Conservation (phyloP, 2,797 vertebrate species). For the Neopelma chrysocephalum region DNA sequence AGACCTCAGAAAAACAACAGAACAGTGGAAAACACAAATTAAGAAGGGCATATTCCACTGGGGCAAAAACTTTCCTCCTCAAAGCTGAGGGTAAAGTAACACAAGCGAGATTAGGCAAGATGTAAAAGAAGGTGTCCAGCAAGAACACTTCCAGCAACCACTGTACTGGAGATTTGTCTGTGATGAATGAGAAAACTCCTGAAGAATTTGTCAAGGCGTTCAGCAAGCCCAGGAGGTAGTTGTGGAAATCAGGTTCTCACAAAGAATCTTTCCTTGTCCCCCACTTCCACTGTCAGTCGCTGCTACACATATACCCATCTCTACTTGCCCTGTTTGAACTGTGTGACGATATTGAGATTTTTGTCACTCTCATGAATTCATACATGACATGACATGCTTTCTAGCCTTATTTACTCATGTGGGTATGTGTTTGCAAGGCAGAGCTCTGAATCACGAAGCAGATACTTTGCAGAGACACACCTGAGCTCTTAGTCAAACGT, state of each 20-base stretch:
- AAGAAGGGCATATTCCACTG: neutral
- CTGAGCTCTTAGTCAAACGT: neutral
- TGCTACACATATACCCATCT: neutral
- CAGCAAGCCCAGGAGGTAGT: neutral
- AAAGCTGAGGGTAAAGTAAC: neutral
- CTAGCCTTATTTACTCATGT: neutral
- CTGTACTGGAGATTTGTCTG: neutral
- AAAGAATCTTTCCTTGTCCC: neutral
- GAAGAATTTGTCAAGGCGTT: neutral
- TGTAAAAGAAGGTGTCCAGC: neutral
- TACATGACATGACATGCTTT: neutral
- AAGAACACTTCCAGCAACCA: neutral
- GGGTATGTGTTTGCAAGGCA: neutral
- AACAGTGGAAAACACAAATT: neutral
- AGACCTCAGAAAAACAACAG: neutral
- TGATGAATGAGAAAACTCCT: neutral
- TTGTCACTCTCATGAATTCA: neutral
- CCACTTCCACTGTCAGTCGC: neutral
- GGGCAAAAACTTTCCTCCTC: neutral
- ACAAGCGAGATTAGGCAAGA: neutral
- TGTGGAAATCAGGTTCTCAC: fast-evolving
- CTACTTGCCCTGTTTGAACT: neutral
- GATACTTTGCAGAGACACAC: neutral
- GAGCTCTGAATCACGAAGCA: neutral
- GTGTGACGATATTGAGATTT: neutral